Evolutionary conservation across 1,140 invertebrate species (phyloP).

Genomic region (Armadillidium nasatum): DNA sequence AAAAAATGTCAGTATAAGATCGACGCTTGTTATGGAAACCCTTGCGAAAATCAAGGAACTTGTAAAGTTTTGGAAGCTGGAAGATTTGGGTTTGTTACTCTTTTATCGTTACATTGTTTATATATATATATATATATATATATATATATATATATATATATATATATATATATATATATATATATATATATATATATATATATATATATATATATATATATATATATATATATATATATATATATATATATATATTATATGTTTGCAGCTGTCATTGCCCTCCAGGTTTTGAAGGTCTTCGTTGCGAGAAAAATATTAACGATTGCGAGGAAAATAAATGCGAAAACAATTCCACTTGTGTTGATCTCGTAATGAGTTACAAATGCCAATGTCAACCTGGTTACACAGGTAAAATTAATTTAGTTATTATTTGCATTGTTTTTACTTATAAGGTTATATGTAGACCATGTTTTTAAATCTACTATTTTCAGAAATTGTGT

Average conservation of each 20-base stretch:
- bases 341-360: constrained; percentile 83
- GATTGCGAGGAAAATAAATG: constrained; percentile 77
- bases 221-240: too few relatives aligned
- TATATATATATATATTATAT: too few relatives aligned
- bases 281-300: constrained; percentile 78
- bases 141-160: too few relatives aligned
- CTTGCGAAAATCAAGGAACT: constrained; percentile 78
- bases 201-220: too few relatives aligned
- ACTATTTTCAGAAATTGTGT: too few relatives aligned
- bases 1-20: constrained; percentile 87
- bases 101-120: too few relatives aligned
- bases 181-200: too few relatives aligned
- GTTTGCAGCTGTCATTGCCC: constrained; percentile 78
- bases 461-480: constrained; percentile 18
- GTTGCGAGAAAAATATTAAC: constrained; percentile 88
- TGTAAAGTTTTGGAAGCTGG: constrained; percentile 87
- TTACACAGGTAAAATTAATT: constrained; percentile 65
- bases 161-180: too few relatives aligned
- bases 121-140: too few relatives aligned
- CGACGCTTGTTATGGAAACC: constrained; percentile 93
- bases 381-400: constrained; percentile 75
- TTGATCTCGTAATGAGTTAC: constrained; percentile 78
- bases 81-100: constrained; percentile 65
- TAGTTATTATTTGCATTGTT: too few relatives aligned
- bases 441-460: neutral